These are phyloP conservation scores for Diabrotica undecimpunctata DNA, from an alignment of 1,140 invertebrate species.

Conservation along the genomic window DNA sequence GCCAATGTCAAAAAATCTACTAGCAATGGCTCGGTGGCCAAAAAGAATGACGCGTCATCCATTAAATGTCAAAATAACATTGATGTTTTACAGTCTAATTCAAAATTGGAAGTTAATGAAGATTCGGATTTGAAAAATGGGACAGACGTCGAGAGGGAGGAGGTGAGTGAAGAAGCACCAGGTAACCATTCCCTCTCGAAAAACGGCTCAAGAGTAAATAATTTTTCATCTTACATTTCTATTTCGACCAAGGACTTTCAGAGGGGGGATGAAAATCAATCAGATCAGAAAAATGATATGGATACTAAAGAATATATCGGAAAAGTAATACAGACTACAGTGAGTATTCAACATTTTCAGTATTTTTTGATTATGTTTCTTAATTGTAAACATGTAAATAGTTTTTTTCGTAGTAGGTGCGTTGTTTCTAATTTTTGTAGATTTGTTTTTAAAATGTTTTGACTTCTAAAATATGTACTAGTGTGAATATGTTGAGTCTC, in stretches of 20 bases:
- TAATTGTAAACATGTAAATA: too few species aligned
- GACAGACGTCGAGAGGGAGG: conserved; percentile 25
- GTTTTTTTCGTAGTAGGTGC: too few species aligned
- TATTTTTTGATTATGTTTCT: too few species aligned
- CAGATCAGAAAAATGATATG: conserved; percentile 23
- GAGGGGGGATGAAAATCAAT: conserved; percentile 28
- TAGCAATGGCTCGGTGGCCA: conserved; percentile 20
- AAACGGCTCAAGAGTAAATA: conserved; percentile 38
- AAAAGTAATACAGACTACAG: conserved; percentile 16
- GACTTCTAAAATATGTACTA: too few species aligned
- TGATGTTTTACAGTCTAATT: conserved; percentile 22
- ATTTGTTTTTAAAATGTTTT: too few species aligned
- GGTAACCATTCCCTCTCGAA: conserved; percentile 5
- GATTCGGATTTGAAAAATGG: conserved; percentile 18
- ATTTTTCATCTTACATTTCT: conserved; percentile 58
- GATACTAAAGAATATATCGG: conserved; percentile 17
- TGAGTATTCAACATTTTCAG: conserved; percentile 10
- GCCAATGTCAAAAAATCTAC: conserved; percentile 15
- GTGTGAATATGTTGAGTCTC: too few species aligned
- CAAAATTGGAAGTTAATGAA: conserved; percentile 29
- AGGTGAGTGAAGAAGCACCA: background rate
- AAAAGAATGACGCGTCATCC: conserved; percentile 10
- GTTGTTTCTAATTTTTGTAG: too few species aligned
- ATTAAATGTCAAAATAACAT: conserved; percentile 20
- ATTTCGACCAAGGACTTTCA: conserved; percentile 49